phyloP scores from a whole-genome alignment of 2,113 vertebrate genomes.

The Oophaga pumilio region DNA sequence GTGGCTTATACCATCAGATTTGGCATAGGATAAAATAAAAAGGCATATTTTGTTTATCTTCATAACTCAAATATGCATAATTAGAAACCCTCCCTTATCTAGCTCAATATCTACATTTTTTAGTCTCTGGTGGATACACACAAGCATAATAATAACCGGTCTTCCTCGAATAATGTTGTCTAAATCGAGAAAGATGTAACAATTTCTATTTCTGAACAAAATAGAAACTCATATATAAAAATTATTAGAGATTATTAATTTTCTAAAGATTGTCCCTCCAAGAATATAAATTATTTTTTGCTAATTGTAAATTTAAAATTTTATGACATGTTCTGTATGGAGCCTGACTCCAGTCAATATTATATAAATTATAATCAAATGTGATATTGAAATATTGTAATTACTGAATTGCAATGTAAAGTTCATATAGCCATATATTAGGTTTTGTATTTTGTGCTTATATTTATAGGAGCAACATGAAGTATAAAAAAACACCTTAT shows the following conservation, averaged over 20 bases:
- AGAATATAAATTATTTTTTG: neutral
- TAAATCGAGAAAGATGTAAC: neutral
- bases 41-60: conserved; percentile 42
- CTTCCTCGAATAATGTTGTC: conserved; percentile 5
- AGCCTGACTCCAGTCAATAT: neutral
- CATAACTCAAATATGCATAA: neutral
- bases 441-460: neutral
- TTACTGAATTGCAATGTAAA: neutral
- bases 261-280: neutral
- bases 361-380: neutral
- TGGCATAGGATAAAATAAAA: conserved; percentile 30
- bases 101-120: neutral
- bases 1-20: conserved; percentile 16
- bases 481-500: neutral
- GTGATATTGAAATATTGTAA: neutral
- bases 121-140: neutral
- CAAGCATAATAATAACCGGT: neutral
- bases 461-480: neutral
- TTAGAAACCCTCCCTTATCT: neutral
- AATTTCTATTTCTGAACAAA: neutral
- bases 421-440: neutral
- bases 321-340: neutral
- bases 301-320: conserved; percentile 6
- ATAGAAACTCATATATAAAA: neutral
- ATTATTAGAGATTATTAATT: conserved; percentile 12